Evolutionary conservation across 2,888 invertebrate species (phyloP).

Genomic region (Tethea ocularis): DNA sequence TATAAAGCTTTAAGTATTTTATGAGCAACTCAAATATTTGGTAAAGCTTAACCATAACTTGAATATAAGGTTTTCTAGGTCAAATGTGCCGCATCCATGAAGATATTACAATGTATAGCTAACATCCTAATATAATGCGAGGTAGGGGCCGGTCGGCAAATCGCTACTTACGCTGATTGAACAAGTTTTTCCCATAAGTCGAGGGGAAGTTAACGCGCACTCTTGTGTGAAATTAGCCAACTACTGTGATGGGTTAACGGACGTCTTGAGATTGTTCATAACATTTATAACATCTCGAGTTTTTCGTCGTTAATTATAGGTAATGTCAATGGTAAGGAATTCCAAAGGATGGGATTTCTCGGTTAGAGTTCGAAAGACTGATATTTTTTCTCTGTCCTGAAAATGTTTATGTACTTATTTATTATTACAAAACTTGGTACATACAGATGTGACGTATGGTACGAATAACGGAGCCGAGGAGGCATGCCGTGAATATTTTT

Average conservation of each 20-base stretch:
- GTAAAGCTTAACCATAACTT: no score
- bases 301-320: constrained; percentile 7
- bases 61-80: neutral
- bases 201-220: constrained; percentile 51
- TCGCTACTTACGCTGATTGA: constrained; percentile 77
- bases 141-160: constrained; percentile 56
- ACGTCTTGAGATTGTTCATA: constrained; percentile 38
- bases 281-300: constrained; percentile 17
- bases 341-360: no score
- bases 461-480: no score
- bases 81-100: constrained; percentile 38
- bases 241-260: constrained; percentile 39
- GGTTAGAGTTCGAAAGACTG: no score
- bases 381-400: no score
- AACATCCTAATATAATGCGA: constrained; percentile 19
- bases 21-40: no score
- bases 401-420: no score
- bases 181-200: constrained; percentile 77
- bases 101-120: constrained; percentile 9
- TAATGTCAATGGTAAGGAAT: no score
- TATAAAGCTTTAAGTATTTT: no score
- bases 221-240: constrained; percentile 75
- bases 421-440: no score
- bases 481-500: no score
- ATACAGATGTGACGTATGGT: no score